phyloP scores from a whole-genome alignment of 1,140 invertebrate species.

The Neodiprion virginianus region DNA sequence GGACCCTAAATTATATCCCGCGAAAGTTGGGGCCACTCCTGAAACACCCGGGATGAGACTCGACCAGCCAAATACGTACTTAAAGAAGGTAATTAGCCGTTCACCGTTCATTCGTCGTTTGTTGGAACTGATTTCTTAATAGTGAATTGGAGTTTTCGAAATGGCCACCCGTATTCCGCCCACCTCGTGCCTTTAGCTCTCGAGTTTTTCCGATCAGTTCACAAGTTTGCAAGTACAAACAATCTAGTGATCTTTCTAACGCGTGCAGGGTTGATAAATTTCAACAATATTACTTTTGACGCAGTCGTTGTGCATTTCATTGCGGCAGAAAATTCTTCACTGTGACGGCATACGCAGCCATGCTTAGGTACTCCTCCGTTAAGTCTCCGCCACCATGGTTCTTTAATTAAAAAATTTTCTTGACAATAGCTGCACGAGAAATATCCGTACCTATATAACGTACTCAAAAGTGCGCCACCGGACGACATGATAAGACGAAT shows the following conservation, averaged over 20 bases:
- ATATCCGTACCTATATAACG: constrained; percentile 67
- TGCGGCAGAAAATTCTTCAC: too few species aligned
- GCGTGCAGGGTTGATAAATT: too few species aligned
- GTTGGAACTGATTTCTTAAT: neutral
- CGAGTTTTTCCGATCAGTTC: too few species aligned
- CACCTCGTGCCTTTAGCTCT: too few species aligned
- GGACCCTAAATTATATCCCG: constrained; percentile 66
- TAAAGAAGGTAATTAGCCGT: constrained; percentile 59
- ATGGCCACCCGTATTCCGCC: too few species aligned
- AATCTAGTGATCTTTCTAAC: too few species aligned
- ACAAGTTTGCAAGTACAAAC: too few species aligned
- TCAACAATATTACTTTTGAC: too few species aligned
- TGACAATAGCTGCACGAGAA: constrained; percentile 63
- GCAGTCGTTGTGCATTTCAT: too few species aligned
- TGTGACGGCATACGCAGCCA: too few species aligned
- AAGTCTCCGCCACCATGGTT: neutral
- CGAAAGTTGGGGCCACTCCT: constrained; percentile 60
- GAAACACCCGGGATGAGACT: constrained; percentile 58
- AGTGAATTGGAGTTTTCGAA: too few species aligned
- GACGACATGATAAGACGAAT: constrained; percentile 63
- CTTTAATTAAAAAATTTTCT: constrained; percentile 14
- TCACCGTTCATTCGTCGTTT: neutral
- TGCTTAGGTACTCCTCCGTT: neutral
- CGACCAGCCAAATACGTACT: constrained; percentile 64
- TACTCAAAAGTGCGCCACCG: constrained; percentile 61